phyloP scores from a whole-genome alignment of 2,797 vertebrate genomes.

The Rhinichthys osculus region DNA sequence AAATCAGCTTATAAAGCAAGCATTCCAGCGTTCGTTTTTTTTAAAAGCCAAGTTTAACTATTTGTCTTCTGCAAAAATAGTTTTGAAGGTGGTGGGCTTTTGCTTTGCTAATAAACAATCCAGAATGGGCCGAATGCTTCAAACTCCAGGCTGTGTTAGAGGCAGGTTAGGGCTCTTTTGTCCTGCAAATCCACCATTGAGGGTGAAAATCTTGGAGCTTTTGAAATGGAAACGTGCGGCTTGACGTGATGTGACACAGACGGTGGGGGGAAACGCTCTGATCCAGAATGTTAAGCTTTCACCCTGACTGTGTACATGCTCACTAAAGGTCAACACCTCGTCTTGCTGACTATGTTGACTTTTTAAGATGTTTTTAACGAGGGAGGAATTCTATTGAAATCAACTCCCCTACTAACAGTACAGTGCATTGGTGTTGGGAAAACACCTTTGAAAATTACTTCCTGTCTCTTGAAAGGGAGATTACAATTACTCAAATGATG shows the following conservation, averaged over 20 bases:
- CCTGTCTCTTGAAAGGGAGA: slow-evolving; percentile 13
- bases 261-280: slow-evolving; percentile 44
- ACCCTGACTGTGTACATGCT: slow-evolving; percentile 16
- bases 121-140: slow-evolving; percentile 8
- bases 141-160: neutral
- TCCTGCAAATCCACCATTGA: slow-evolving; percentile 60
- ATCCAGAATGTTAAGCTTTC: slow-evolving; percentile 16
- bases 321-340: slow-evolving; percentile 38
- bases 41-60: neutral
- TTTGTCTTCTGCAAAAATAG: neutral
- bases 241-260: slow-evolving; percentile 54
- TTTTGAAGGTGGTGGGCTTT: slow-evolving; percentile 34
- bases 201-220: slow-evolving; percentile 49
- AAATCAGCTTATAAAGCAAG: neutral
- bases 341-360: slow-evolving; percentile 19
- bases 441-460: slow-evolving; percentile 13
- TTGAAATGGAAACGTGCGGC: slow-evolving; percentile 57
- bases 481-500: neutral
- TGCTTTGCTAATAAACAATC: slow-evolving; percentile 38
- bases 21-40: neutral
- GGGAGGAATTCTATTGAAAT: neutral
- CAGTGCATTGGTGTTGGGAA: neutral
- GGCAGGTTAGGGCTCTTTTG: slow-evolving; percentile 60
- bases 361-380: neutral
- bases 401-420: neutral